Evolutionary conservation across 2,113 vertebrate genomes (phyloP).

Genomic region (Cyprinus carpio): DNA sequence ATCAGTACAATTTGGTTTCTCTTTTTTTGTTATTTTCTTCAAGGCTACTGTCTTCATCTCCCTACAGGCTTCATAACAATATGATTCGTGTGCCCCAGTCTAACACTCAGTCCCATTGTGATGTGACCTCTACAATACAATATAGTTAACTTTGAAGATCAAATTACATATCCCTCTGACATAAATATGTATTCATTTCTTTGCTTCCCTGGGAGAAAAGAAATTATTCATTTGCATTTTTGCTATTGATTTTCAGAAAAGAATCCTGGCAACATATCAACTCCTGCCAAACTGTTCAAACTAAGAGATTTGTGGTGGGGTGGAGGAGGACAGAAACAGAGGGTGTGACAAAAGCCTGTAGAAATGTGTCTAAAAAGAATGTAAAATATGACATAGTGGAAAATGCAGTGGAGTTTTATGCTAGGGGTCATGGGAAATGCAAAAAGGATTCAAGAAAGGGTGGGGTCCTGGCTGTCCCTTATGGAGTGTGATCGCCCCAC

Average conservation of each 20-base stretch:
- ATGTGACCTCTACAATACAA: conserved; percentile 62
- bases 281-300: conserved; percentile 47
- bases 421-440: not conserved
- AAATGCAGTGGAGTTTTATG: not conserved
- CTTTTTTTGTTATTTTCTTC: not conserved
- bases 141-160: conserved; percentile 67
- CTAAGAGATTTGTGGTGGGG: not conserved
- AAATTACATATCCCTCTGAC: conserved; percentile 63
- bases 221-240: conserved; percentile 64
- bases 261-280: conserved; percentile 65
- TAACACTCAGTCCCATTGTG: conserved; percentile 47
- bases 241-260: conserved; percentile 69
- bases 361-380: not conserved
- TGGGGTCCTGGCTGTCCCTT: not conserved
- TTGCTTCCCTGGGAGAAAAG: conserved; percentile 44
- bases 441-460: not conserved
- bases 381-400: not conserved
- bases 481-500: not conserved
- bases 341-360: not conserved
- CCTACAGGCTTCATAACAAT: conserved; percentile 35
- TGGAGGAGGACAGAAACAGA: not conserved
- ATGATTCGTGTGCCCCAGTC: conserved; percentile 54
- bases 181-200: conserved; percentile 66
- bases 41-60: conserved; percentile 25
- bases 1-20: conserved; percentile 6